Conservation (phyloP, 1,140 invertebrate species). For the Drosophila sechellia region DNA sequence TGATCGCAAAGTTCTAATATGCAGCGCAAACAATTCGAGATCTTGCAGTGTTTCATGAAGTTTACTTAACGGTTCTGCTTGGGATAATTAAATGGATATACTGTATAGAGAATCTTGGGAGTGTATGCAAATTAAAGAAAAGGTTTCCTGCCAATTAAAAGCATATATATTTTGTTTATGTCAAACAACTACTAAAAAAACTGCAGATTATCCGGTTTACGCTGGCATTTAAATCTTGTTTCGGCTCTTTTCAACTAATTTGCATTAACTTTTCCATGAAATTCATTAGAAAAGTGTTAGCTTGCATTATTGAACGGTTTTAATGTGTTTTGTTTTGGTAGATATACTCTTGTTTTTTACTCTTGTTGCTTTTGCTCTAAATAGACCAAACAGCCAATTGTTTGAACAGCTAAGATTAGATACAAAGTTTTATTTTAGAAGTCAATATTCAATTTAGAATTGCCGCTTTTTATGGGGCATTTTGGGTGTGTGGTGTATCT, state of each 20-base stretch:
- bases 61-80: slow-evolving; percentile 8
- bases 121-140: neutral
- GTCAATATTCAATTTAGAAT: too few species aligned
- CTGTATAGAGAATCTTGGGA: neutral
- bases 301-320: too few species aligned
- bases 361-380: too few species aligned
- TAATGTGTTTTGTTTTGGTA: neutral
- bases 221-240: slow-evolving; percentile 13
- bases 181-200: neutral
- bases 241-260: slow-evolving; percentile 32
- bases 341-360: neutral
- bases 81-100: neutral
- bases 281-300: neutral
- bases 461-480: too few species aligned
- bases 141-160: neutral
- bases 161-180: slow-evolving; percentile 2
- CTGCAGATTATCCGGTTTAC: slow-evolving; percentile 11
- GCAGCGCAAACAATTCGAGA: slow-evolving; percentile 52
- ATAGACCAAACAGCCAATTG: too few species aligned
- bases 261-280: slow-evolving; percentile 4
- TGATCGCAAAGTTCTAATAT: slow-evolving; percentile 63
- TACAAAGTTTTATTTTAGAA: too few species aligned
- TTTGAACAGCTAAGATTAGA: too few species aligned
- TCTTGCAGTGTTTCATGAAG: slow-evolving; percentile 16
- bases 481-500: slow-evolving; percentile 10